These are phyloP conservation scores for Phytoseiulus persimilis DNA, from an alignment of 2,888 invertebrate species.

Conservation along the genomic window DNA sequence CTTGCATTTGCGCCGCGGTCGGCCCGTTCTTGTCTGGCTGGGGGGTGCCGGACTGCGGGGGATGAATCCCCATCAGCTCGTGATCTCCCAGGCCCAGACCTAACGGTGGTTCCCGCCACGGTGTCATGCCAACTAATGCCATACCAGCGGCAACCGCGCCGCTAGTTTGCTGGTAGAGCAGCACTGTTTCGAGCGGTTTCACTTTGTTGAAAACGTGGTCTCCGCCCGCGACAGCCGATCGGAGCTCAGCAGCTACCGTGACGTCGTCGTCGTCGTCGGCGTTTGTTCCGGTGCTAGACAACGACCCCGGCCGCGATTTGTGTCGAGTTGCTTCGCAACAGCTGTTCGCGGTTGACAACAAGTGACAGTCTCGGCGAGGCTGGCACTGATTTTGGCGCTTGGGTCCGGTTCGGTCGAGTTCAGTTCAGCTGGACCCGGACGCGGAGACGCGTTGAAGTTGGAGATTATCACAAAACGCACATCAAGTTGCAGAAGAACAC, in stretches of 20 bases:
- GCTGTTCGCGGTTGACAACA: no score
- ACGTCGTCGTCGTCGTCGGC: not conserved
- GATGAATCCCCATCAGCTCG: constrained; percentile 36
- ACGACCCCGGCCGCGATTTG: not conserved
- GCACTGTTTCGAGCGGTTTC: constrained; percentile 12
- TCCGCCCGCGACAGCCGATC: not conserved
- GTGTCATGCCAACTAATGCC: constrained; percentile 23
- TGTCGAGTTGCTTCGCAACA: no score
- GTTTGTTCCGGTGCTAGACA: not conserved
- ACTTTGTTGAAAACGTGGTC: not conserved
- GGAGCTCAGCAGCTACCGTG: not conserved
- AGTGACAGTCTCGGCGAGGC: no score
- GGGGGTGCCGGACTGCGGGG: constrained; percentile 37
- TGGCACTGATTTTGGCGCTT: no score
- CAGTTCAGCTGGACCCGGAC: no score
- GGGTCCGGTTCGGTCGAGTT: no score
- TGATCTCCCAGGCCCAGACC: constrained; percentile 36
- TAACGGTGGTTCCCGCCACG: constrained; percentile 26
- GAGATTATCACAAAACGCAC: not conserved
- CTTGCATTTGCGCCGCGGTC: constrained; percentile 36
- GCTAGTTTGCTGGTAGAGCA: constrained; percentile 36
- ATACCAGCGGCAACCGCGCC: constrained; percentile 37
- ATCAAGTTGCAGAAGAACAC: not conserved
- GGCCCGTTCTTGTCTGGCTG: constrained; percentile 38
- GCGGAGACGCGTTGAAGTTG: not conserved